phyloP scores from a whole-genome alignment of 2,113 vertebrate genomes.

The Sorex araneus region DNA sequence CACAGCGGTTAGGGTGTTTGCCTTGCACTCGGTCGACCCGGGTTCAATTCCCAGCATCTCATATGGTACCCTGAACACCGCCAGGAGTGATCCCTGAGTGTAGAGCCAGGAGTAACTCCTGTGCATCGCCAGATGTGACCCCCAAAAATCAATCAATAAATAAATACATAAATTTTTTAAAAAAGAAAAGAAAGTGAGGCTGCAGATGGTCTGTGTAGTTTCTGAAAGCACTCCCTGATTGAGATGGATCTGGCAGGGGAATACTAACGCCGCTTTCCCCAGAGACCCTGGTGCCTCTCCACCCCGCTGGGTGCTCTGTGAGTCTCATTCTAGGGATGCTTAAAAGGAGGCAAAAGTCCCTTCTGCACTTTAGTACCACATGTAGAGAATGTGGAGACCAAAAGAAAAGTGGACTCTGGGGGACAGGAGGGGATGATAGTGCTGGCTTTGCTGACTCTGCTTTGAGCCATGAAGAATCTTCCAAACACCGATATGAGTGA shows the following conservation, averaged over 20 bases:
- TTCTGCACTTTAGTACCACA: neutral
- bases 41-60: too few relatives aligned
- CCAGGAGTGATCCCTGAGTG: too few relatives aligned
- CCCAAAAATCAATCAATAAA: too few relatives aligned
- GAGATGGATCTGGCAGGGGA: neutral
- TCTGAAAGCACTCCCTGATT: neutral
- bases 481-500: neutral
- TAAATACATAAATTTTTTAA: too few relatives aligned
- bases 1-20: too few relatives aligned
- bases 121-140: too few relatives aligned
- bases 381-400: neutral
- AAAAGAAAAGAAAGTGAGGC: too few relatives aligned
- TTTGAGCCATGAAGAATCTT: neutral
- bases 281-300: neutral
- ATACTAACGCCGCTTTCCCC: neutral
- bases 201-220: too few relatives aligned
- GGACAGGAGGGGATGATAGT: too few relatives aligned
- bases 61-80: too few relatives aligned
- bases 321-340: neutral
- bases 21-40: too few relatives aligned
- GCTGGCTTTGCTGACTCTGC: neutral
- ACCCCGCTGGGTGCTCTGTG: neutral
- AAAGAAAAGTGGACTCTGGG: neutral
- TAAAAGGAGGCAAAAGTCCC: neutral
- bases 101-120: too few relatives aligned